Evolutionary conservation across 2,888 invertebrate species (phyloP), one percentile per base, ranked within the genome.

Genomic region (Gymnocheta viridis): DNA sequence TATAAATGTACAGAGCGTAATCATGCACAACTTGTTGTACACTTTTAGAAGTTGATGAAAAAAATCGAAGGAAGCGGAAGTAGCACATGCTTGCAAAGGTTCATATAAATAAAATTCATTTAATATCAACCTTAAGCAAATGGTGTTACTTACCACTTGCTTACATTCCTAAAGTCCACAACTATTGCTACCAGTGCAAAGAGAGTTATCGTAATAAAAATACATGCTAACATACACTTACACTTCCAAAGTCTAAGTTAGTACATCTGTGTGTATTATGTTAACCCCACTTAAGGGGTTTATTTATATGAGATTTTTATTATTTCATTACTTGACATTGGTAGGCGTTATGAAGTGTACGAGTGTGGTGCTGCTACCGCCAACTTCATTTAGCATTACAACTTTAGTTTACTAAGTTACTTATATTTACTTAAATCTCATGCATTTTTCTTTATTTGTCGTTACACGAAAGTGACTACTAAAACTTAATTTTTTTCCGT

Each of bases 81-180:
- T 72, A 86, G 85, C 87, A 86, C 86, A 87, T 86, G 87, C 82
- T 77, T 81, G 73, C 72, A 76, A 64, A 74, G 83, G 85, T 86
- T 85, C 83, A 79, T 82, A 86, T 84, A 86, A 86, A 87, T 87
- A 86, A 87, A 86, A 86, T 86, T 86, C 86, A 86, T 86, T 86
- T 85, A 86, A 87, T 86, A 85, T 86, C 82, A 81, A 85, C 82
- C 82, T 79, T 86, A 72, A 85, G 85, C 86, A 87, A 85, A 86
- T 82, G 86, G 82, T 85, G 80, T 82, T 85, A 64, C 77, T 54
- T 64, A 62, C 70, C 14, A 54, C 54, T 47, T 27, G n/a, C 66
- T 56, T 35, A 56, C 38, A 58, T 22, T 22, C 14, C 35, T 22
- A 24, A 56, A 66, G 60, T 17, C 27, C 56, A 24, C 54, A 51